phyloP scores from a whole-genome alignment of 2,797 vertebrate species.

The Gymnocypris eckloni region DNA sequence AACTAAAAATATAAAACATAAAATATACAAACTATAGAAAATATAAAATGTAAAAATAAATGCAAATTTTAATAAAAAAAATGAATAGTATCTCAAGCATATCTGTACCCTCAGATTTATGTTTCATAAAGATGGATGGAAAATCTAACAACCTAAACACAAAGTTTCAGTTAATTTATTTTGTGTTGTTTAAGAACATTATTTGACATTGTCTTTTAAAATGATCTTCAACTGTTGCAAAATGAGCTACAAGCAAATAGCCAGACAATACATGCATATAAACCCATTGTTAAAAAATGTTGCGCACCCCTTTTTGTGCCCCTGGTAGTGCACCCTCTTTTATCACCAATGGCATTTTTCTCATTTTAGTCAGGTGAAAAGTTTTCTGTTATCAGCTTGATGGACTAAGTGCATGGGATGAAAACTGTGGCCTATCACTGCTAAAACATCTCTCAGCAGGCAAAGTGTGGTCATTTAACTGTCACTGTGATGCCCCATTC shows the following conservation, averaged over 20 bases:
- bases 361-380: background rate
- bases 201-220: background rate
- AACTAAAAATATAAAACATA: too few relatives aligned
- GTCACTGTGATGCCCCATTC: conserved; percentile 19
- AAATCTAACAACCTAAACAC: background rate
- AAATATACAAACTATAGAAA: too few relatives aligned
- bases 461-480: conserved; percentile 37
- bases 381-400: conserved; percentile 25
- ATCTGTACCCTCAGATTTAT: too few relatives aligned
- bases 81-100: too few relatives aligned
- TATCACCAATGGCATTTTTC: conserved; percentile 16
- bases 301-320: background rate
- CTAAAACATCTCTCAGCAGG: conserved; percentile 41
- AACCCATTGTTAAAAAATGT: background rate
- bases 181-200: background rate
- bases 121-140: background rate
- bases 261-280: background rate
- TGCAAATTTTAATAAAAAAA: too few relatives aligned
- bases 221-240: background rate
- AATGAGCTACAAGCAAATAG: background rate
- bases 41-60: too few relatives aligned
- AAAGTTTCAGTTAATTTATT: background rate
- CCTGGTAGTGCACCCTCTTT: background rate
- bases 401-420: conserved; percentile 18
- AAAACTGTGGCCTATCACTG: conserved; percentile 17